Evolutionary conservation across 2,113 vertebrate species (phyloP).

Genomic region (Epinephelus fuscoguttatus): DNA sequence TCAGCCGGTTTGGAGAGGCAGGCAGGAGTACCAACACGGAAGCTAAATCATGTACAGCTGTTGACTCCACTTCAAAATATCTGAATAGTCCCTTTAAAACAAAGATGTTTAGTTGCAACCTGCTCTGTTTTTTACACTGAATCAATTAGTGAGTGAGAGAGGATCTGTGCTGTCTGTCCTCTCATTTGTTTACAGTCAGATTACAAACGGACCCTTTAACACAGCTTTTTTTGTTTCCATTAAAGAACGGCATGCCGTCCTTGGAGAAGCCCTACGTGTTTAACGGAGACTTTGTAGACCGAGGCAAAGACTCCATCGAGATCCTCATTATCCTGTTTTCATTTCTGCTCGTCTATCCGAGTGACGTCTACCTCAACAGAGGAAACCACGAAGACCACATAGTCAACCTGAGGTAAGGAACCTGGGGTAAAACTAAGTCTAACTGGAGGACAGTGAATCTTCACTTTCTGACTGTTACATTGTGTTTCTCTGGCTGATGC

Average conservation of each 20-base stretch:
- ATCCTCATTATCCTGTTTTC: slow-evolving; percentile 93
- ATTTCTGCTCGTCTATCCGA: slow-evolving; percentile 93
- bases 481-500: slow-evolving; percentile 38
- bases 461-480: background rate
- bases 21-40: too few species aligned
- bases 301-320: slow-evolving; percentile 94
- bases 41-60: too few species aligned
- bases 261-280: slow-evolving; percentile 93
- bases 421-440: slow-evolving; percentile 84
- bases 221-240: background rate
- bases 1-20: too few species aligned
- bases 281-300: slow-evolving; percentile 95
- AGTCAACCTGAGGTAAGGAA: slow-evolving; percentile 91
- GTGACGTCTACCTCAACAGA: slow-evolving; percentile 92
- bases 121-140: background rate
- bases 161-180: background rate
- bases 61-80: too few species aligned
- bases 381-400: slow-evolving; percentile 97
- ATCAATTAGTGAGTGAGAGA: background rate
- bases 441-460: background rate
- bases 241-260: slow-evolving; percentile 94
- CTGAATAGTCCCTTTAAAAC: background rate
- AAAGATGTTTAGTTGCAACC: too few species aligned
- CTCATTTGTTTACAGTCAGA: slow-evolving; percentile 9
- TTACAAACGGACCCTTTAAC: background rate